Conservation (phyloP, 2,888 invertebrate species). For the Epinotia demarniana region DNA sequence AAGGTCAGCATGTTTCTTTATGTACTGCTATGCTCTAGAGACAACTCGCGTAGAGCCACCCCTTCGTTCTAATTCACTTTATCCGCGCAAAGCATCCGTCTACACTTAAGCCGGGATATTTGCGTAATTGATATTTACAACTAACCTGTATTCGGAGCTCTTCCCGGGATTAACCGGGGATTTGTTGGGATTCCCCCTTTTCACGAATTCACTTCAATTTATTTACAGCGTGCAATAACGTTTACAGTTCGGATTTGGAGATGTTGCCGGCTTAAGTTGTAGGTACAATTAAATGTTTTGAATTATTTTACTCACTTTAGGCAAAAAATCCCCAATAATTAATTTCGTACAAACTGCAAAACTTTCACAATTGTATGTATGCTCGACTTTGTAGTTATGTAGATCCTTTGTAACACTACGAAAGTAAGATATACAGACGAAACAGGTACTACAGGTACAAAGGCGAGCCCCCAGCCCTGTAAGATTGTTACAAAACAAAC, state of each 20-base stretch:
- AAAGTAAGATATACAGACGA: too few relatives aligned
- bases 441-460: too few relatives aligned
- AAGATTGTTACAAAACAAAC: too few relatives aligned
- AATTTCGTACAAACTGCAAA: too few relatives aligned
- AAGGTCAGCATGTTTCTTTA: too few relatives aligned
- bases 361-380: too few relatives aligned
- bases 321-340: too few relatives aligned
- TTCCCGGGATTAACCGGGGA: conserved; percentile 75
- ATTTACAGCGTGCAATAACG: conserved; percentile 70
- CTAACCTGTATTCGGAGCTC: conserved; percentile 81
- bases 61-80: conserved; percentile 55
- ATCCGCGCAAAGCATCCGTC: conserved; percentile 58
- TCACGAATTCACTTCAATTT: conserved; percentile 76
- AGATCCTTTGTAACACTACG: too few relatives aligned
- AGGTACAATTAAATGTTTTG: conserved; percentile 3
- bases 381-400: too few relatives aligned
- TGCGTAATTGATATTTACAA: conserved; percentile 84
- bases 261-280: conserved; percentile 50
- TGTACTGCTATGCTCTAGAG: conserved; percentile 5
- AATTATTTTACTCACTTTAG: neutral
- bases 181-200: conserved; percentile 77
- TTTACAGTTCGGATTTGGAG: conserved; percentile 57
- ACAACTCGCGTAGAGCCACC: conserved; percentile 43
- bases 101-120: conserved; percentile 73
- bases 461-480: too few relatives aligned